Base-by-base conservation (phyloP, 2,797 vertebrate genomes). In the Lophius americanus region DNA sequence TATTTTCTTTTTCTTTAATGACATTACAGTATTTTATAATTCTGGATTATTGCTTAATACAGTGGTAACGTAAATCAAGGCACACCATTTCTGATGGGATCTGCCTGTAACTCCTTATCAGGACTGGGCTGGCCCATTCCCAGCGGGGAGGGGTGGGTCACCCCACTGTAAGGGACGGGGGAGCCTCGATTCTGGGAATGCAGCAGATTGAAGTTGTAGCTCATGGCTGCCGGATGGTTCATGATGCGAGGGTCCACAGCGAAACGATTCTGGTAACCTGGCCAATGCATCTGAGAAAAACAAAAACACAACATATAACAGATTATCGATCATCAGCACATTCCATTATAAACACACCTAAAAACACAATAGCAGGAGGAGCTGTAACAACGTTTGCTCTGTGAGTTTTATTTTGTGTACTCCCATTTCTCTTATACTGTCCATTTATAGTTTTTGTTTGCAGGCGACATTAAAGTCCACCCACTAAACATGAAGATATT, bases 231-330 rank as follows among this genome's bases (percentile, higher is more conserved):
- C 69, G 95, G 96, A 75, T 99, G 98, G 75, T 93, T 97, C 92
- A 99, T 96, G 86, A 99, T 91, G 60, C 97, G 96, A 82, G 97
- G 98, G 83, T 99, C 98, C 83, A 99, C 94, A 51, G 98, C 93
- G 87, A 99, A 98, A 82, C 98, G 96, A 89, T 95, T 95, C 95
- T 98, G 98, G 90, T 99, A 99, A 78, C 96, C 93, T 37, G 96
- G 94, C 98, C 98, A 99, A 0, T 97, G 96, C 78, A 99, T 93
- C 98, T 99, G 49, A 11, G 4, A 64, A 60, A 46, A 61, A 76
- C 0, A 47, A 61, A 67, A 44, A 68, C 39, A 70, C 2, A 54
- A 42, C 5, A 33, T 33, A 8, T 12, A 0, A 3, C 3, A 54
- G 7, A 57, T 47, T 10, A 44, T 3, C 36, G 39, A 49, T 65